phyloP scores from a whole-genome alignment of 2,797 vertebrate genomes.

The Prionace glauca region DNA sequence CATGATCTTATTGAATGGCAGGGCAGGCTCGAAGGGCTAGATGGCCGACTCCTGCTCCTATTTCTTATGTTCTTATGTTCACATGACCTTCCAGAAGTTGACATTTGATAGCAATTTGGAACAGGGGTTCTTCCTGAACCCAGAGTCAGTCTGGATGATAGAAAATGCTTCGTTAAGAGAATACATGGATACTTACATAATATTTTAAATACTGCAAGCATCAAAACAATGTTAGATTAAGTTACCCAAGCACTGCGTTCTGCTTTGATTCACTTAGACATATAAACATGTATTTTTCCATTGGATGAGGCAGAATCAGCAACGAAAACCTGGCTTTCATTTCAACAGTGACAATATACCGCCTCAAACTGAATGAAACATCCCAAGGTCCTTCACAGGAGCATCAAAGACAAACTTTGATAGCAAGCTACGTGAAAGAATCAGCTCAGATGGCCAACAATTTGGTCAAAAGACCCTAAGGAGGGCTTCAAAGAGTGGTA shows the following conservation, averaged over 20 bases:
- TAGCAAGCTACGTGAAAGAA: neutral
- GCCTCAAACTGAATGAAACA: too few species aligned
- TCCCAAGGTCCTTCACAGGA: neutral
- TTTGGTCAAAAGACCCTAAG: neutral
- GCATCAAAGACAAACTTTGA: neutral
- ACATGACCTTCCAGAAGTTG: neutral
- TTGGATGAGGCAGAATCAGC: neutral
- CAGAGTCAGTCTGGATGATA: neutral
- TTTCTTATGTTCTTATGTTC: too few species aligned
- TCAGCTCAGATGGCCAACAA: neutral
- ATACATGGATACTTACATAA: neutral
- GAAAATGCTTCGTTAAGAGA: neutral
- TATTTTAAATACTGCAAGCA: neutral
- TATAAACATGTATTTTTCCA: neutral
- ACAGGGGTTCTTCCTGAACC: neutral
- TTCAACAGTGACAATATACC: neutral
- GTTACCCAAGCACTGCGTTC: neutral
- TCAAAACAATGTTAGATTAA: neutral
- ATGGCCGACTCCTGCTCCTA: too few species aligned
- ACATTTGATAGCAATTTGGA: neutral
- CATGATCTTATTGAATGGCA: too few species aligned
- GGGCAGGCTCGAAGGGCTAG: too few species aligned
- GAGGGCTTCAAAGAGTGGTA: neutral
- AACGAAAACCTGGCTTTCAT: neutral
- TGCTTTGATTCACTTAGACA: neutral